Conservation (phyloP, 2,113 vertebrate species). For the Cricetomys ansorgei region DNA sequence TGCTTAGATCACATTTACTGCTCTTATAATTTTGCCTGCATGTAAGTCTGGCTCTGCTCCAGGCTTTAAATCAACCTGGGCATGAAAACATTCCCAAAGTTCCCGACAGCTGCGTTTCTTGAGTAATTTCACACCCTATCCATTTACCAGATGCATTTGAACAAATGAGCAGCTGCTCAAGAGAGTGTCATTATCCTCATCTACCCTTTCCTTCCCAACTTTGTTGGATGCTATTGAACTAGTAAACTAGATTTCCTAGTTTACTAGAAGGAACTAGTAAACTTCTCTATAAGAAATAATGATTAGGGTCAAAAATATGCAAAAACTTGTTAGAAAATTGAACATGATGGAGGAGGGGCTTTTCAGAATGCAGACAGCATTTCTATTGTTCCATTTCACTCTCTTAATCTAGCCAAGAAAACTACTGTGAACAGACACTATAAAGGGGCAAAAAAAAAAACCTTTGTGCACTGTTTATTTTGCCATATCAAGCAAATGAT, state of each 20-base stretch:
- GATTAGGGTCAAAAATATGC: not conserved
- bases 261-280: constrained; percentile 74
- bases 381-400: constrained; percentile 78
- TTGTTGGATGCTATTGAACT: constrained; percentile 46
- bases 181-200: constrained; percentile 79
- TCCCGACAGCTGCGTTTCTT: constrained; percentile 68
- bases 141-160: constrained; percentile 80
- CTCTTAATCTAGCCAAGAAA: constrained; percentile 71
- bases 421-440: constrained; percentile 71
- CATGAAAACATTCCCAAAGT: constrained; percentile 61
- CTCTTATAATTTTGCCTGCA: constrained; percentile 19
- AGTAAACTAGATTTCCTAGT: too few relatives aligned
- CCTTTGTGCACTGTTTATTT: constrained; percentile 59
- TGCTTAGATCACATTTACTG: not conserved
- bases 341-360: not conserved
- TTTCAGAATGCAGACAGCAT: constrained; percentile 78
- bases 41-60: not conserved
- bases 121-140: constrained; percentile 74
- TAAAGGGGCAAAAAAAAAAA: constrained; percentile 75
- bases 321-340: not conserved
- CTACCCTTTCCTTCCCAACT: constrained; percentile 69
- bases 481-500: constrained; percentile 67
- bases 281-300: constrained; percentile 72
- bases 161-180: constrained; percentile 58
- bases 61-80: constrained; percentile 68